phyloP scores from a whole-genome alignment of 1,140 invertebrate species.

The Bemisia tabaci region DNA sequence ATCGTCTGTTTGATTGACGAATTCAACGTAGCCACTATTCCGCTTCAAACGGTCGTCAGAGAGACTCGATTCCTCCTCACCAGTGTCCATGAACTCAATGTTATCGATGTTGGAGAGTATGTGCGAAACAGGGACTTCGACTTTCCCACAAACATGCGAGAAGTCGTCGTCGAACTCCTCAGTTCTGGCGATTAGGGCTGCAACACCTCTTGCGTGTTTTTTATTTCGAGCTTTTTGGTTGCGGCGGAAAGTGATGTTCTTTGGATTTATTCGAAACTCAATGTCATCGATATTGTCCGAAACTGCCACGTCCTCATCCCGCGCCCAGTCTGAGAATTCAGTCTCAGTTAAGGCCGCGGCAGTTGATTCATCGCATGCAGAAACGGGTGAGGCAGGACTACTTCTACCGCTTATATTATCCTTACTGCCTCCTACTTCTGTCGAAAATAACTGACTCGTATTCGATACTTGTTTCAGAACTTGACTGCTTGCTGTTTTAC shows the following conservation, averaged over 20 bases:
- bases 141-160: constrained; percentile 33
- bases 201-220: constrained; percentile 23
- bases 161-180: constrained; percentile 29
- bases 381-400: constrained; percentile 32
- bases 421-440: not conserved
- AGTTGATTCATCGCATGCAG: constrained; percentile 33
- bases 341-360: constrained; percentile 63
- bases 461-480: constrained; percentile 20
- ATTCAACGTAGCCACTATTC: constrained; percentile 53
- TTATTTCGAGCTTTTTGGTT: constrained; percentile 32
- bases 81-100: constrained; percentile 64
- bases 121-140: constrained; percentile 15
- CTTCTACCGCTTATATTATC: constrained; percentile 32
- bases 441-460: not conserved
- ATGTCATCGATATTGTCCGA: constrained; percentile 55
- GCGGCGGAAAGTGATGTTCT: constrained; percentile 35
- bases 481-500: constrained; percentile 12
- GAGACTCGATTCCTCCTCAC: constrained; percentile 41
- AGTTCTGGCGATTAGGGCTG: constrained; percentile 30
- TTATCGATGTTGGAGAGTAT: constrained; percentile 32
- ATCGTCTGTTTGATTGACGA: constrained; percentile 33
- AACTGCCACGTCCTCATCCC: constrained; percentile 48
- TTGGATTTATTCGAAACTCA: constrained; percentile 42
- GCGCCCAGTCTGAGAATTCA: constrained; percentile 71
- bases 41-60: constrained; percentile 29